Base-by-base conservation (phyloP, 2,888 invertebrate genomes). In the Cantharis flavilabris region DNA sequence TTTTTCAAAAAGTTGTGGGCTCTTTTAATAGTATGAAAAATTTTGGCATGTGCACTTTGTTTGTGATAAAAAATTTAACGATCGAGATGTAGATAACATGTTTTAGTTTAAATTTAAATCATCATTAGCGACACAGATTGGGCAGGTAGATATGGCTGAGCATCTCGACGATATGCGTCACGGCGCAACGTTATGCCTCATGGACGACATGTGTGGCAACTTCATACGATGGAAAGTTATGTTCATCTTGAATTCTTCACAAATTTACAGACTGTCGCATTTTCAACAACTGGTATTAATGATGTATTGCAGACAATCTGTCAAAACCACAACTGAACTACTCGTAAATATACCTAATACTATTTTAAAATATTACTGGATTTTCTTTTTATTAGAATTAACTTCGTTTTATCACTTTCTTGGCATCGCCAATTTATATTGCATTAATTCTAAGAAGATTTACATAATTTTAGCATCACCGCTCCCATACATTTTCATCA, bases 161-260 rank as follows among this genome's bases (percentile, higher is more conserved):
- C 71, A 78, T 76, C 75, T 82, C 85, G 86, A 86, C 87, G 87
- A 87, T 85, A 86, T 86, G 88, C 87, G 87, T 87, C 87, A 86
- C 85, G 87, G 85, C 86, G 86, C 72, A 70, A 78, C 87, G 87
- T 85, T 84, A 86, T 87, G 88, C 83, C 86, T 84, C 88, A 87
- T 88, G 86, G 86, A 86, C 84, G 84, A 85, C 86, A 87, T 85
- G 86, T 86, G 87, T 84, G 86, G 84, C 85, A 85, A 85, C 84
- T 81, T 83, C 81, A 67, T 67, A 67, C 49, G 49, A 49, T 49
- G 85, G 83, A 85, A 85, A 85, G 85, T 84, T 82, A 62, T 79
- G 80, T 76, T 72, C 77, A 73, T 49, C 67, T 65, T n/a, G 62
- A 72, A 72, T 71, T 67, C 64, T 76, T 69, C 69, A 30, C 67